Evolutionary conservation across 2,888 invertebrate species (phyloP), one percentile per base, ranked within the genome.

Genomic region (Oxyteleia sp.): DNA sequence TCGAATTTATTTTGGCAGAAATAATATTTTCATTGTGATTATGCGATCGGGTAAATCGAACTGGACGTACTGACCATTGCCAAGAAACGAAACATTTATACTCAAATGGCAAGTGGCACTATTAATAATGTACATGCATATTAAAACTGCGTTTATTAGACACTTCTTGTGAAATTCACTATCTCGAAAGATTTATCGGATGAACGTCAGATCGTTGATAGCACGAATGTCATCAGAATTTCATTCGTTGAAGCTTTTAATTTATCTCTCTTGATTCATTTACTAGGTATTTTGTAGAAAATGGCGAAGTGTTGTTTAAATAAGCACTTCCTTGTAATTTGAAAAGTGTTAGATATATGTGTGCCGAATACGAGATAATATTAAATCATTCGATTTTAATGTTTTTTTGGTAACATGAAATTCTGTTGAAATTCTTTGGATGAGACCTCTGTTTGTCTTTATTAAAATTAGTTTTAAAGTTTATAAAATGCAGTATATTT

Each of bases 1-100:
- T 45, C 16, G 43, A 57, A 35, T 71, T 71, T 47, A 71, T 47
- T 45, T 47, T 71, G 57, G 74, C 75, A 45, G 47, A 75, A 75
- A 53, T 75, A 64, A 75, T 64, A 72, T 72, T 72, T 72, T 61
- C 41, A 72, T 61, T 61, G 51, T 61, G 72, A 59, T 61, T 47
- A 47, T 18, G 29, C 18, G 72, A 71, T 49, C n/a, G 32, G 43
- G 43, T 32, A 43, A 68, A 69, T 68, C 55, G 43, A 68, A 68
- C 32, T 68, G 43, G 55, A 68, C 32, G 53, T 18, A n/a, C 0
- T 4, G 18, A 47, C 23, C 51, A 61, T 18, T 61, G 72, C 72
- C 61, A 72, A 72, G 23, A 59, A 71, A 59, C 16, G 49, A 49
- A 41, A 59, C 49, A 59, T 57, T 55, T 16, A 51, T 15, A 69